Percentiles rank a stretch among this genome's conserved stretches.
These are phyloP conservation scores for Thunnus maccoyii DNA, from an alignment of 2,113 vertebrate species.

Conservation along the genomic window DNA sequence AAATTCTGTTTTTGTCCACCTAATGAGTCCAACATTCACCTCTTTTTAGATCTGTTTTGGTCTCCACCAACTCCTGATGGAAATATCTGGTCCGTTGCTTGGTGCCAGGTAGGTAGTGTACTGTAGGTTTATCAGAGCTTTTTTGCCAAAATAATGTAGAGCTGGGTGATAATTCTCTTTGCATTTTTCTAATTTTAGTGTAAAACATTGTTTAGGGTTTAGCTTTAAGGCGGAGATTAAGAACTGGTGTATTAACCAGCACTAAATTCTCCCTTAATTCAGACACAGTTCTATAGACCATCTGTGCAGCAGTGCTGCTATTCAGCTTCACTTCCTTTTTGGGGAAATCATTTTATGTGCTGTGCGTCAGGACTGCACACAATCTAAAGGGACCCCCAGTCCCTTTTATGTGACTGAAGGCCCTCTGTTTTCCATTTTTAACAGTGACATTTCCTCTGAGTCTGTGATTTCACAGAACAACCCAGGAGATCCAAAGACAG, in stretches of 20 bases:
- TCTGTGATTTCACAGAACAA: constrained; percentile 67
- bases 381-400: constrained; percentile 46
- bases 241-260: not conserved
- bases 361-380: constrained; percentile 23
- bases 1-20: too few relatives aligned
- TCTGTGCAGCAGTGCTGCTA: constrained; percentile 6
- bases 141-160: too few relatives aligned
- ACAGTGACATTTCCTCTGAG: constrained; percentile 80
- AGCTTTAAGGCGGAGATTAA: constrained; percentile 20
- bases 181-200: too few relatives aligned
- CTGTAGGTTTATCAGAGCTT: too few relatives aligned
- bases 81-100: too few relatives aligned
- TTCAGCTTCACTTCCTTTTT: constrained; percentile 14
- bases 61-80: too few relatives aligned
- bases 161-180: too few relatives aligned
- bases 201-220: not conserved
- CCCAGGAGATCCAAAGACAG: constrained; percentile 64
- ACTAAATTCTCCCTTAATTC: not conserved
- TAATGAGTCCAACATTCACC: too few relatives aligned
- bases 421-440: constrained; percentile 76
- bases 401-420: constrained; percentile 73
- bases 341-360: constrained; percentile 23
- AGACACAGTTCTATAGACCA: not conserved
- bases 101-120: too few relatives aligned
- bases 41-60: too few relatives aligned